Evolutionary conservation across 2,888 invertebrate genomes (phyloP).

Genomic region (Lithophane leautieri): DNA sequence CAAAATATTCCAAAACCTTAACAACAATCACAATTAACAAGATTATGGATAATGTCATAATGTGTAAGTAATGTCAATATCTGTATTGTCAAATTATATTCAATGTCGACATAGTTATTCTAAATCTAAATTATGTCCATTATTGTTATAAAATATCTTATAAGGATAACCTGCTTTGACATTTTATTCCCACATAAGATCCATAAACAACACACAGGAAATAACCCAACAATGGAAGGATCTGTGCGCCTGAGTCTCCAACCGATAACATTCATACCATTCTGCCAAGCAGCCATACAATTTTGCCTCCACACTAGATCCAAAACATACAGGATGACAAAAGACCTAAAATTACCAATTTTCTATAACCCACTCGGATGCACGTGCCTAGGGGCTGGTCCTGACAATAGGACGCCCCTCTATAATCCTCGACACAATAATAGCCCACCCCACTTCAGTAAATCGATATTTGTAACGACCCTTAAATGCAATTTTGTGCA

Average conservation of each 20-base stretch:
- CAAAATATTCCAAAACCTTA: too few species aligned
- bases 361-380: slow-evolving; percentile 49
- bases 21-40: too few species aligned
- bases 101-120: too few species aligned
- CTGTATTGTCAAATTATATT: too few species aligned
- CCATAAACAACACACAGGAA: slow-evolving; percentile 9
- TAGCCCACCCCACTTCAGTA: slow-evolving; percentile 59
- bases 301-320: slow-evolving; percentile 3
- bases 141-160: background rate
- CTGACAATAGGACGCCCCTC: slow-evolving; percentile 68
- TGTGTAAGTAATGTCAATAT: too few species aligned
- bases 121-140: too few species aligned
- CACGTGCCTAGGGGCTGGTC: slow-evolving; percentile 56
- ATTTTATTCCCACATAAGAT: background rate
- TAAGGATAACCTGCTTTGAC: background rate
- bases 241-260: slow-evolving; percentile 24
- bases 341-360: slow-evolving; percentile 50
- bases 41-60: too few species aligned
- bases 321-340: slow-evolving; percentile 43
- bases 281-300: background rate
- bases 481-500: slow-evolving; percentile 48
- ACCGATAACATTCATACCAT: slow-evolving; percentile 27
- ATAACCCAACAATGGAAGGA: background rate
- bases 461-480: slow-evolving; percentile 61
- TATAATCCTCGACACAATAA: slow-evolving; percentile 64